phyloP scores from a whole-genome alignment of 2,888 invertebrate genomes.

The Himalopsyche japonica region DNA sequence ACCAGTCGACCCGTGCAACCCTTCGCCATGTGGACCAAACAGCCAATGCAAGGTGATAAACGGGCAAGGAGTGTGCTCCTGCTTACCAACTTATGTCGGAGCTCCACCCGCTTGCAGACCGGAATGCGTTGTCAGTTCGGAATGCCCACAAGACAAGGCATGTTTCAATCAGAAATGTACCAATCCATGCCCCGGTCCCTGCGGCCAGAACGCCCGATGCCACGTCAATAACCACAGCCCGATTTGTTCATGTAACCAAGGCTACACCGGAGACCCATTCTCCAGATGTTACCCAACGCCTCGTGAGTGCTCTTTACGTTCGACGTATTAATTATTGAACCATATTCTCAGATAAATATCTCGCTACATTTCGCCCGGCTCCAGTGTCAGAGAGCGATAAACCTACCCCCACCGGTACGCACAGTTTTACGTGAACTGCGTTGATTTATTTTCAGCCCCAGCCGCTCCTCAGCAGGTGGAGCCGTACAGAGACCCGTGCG shows the following conservation, averaged over 20 bases:
- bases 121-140: slow-evolving; percentile 72
- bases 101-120: slow-evolving; percentile 76
- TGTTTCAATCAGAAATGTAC: slow-evolving; percentile 70
- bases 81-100: slow-evolving; percentile 66
- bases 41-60: slow-evolving; percentile 76
- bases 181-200: slow-evolving; percentile 73
- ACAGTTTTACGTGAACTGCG: slow-evolving; percentile 4
- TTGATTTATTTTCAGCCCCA: slow-evolving; percentile 53
- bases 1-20: slow-evolving; percentile 66
- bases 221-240: slow-evolving; percentile 73
- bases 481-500: slow-evolving; percentile 62
- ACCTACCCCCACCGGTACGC: not conserved
- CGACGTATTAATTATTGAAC: slow-evolving; percentile 29
- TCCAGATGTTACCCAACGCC: slow-evolving; percentile 63
- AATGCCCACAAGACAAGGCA: slow-evolving; percentile 69
- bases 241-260: slow-evolving; percentile 67
- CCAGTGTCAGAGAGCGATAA: too few species aligned
- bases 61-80: slow-evolving; percentile 72
- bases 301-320: slow-evolving; percentile 55
- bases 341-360: too few species aligned
- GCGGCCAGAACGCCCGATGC: slow-evolving; percentile 74
- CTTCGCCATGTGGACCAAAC: slow-evolving; percentile 82
- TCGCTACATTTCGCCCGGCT: not conserved
- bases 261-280: slow-evolving; percentile 69
- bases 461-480: slow-evolving; percentile 54